Percentiles rank a stretch among this genome's conserved stretches.
Evolutionary conservation across 2,113 vertebrate genomes (phyloP).

Genomic region (Morone saxatilis): DNA sequence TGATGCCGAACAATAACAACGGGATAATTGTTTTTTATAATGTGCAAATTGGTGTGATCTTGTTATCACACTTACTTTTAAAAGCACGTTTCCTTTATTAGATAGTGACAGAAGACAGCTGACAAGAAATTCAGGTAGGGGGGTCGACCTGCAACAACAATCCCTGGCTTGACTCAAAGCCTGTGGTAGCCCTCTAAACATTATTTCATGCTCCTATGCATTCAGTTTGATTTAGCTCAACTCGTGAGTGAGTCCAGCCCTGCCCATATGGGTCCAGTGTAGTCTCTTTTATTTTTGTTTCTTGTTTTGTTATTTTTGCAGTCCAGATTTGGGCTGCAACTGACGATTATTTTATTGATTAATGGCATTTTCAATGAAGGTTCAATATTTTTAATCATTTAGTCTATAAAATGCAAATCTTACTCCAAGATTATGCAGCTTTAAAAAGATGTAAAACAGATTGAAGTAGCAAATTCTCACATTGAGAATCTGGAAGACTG

Average conservation of each 20-base stretch:
- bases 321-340: neutral
- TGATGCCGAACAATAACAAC: neutral
- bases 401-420: neutral
- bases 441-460: neutral
- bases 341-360: neutral
- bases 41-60: neutral
- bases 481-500: neutral
- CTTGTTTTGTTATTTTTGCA: neutral
- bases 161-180: neutral
- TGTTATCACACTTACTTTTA: neutral
- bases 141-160: neutral
- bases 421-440: neutral
- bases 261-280: too few species aligned
- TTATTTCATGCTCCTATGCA: constrained; percentile 3
- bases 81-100: neutral
- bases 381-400: neutral
- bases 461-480: neutral
- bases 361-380: too few species aligned
- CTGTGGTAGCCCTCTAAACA: neutral
- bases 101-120: neutral
- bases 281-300: neutral
- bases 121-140: neutral
- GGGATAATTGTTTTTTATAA: neutral
- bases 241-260: neutral
- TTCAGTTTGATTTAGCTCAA: constrained; percentile 11